Conservation (phyloP, 2,888 invertebrate genomes). For the Tubiluchus corallicola region DNA sequence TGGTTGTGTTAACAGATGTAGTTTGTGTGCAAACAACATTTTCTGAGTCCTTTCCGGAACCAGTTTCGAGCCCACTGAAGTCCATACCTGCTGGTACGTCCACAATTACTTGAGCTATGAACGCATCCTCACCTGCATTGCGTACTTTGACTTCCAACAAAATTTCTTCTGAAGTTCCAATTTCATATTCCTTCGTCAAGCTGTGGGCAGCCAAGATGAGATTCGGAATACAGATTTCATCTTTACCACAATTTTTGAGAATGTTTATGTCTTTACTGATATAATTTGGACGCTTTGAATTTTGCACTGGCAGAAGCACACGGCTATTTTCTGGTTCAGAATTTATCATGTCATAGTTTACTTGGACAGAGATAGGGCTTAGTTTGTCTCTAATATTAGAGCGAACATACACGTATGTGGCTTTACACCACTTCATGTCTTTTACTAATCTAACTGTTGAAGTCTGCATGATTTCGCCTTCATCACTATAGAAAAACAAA, state of each 20-base stretch:
- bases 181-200: conserved; percentile 50
- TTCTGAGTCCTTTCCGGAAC: too few species aligned
- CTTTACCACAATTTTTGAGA: conserved; percentile 79
- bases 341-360: conserved; percentile 44
- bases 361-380: conserved; percentile 70
- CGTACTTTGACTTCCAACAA: conserved; percentile 60
- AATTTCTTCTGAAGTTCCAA: conserved; percentile 59
- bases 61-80: conserved; percentile 18
- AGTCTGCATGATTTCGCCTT: conserved; percentile 43
- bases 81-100: conserved; percentile 19
- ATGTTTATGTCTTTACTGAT: conserved; percentile 44
- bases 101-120: conserved; percentile 40
- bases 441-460: conserved; percentile 33
- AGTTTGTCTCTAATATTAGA: conserved; percentile 61
- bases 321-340: conserved; percentile 15
- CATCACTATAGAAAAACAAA: conserved; percentile 50
- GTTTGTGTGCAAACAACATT: too few species aligned
- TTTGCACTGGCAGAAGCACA: conserved; percentile 30
- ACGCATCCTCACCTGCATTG: conserved; percentile 79
- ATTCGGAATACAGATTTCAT: conserved; percentile 82
- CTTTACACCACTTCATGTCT: conserved; percentile 33
- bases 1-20: too few species aligned
- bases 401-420: conserved; percentile 37
- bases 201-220: conserved; percentile 50
- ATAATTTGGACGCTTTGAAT: conserved; percentile 27